Evolutionary conservation across 35 echinoderm and acorn worm genomes (phyloP).

Genomic region (Apostichopus parvimensis): DNA sequence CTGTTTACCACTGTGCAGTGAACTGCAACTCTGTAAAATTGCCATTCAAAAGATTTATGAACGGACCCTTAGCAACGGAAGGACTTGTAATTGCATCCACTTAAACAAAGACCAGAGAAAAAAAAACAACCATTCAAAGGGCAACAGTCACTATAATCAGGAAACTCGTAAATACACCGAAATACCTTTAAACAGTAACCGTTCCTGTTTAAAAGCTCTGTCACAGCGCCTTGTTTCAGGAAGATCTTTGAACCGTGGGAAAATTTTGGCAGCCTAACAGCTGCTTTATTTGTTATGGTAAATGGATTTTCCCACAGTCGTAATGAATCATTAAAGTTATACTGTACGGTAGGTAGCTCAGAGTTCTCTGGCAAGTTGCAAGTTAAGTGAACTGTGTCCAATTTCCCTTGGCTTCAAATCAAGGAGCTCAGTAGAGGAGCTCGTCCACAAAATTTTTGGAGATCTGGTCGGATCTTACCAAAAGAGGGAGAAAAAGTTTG

Average conservation of each 20-base stretch:
- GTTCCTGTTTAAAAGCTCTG: neutral
- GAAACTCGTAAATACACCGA: neutral
- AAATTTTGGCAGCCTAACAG: neutral
- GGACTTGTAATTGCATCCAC: neutral
- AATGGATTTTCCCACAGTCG: constrained; percentile 11
- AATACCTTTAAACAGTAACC: neutral
- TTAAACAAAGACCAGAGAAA: neutral
- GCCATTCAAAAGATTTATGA: neutral
- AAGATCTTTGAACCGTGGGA: neutral
- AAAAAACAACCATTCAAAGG: neutral
- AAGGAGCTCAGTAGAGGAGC: no score
- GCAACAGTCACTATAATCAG: neutral
- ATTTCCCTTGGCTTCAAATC: no score
- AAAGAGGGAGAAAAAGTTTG: no score
- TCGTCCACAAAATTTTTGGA: no score
- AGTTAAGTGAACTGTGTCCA: neutral
- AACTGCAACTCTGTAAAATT: neutral
- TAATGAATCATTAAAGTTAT: neutral
- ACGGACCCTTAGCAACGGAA: neutral
- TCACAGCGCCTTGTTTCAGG: neutral
- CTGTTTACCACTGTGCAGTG: neutral
- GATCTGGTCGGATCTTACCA: no score
- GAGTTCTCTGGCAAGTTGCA: neutral
- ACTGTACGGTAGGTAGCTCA: no score
- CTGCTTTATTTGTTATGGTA: neutral